Conservation (phyloP, 2,888 invertebrate species). For the Apocheima hispidaria region DNA sequence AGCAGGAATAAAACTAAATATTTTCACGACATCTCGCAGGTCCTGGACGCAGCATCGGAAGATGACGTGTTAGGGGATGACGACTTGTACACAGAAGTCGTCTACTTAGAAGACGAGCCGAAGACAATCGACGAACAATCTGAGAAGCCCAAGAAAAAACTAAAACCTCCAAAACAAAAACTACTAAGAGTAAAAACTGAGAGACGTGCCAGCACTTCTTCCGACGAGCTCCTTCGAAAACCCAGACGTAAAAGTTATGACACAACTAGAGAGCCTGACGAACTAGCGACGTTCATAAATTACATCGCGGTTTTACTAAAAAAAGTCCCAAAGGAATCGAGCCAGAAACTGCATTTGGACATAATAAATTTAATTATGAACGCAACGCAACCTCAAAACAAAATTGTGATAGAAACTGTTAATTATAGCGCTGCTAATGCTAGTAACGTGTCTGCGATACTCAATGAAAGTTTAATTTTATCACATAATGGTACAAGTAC, state of each 20-base stretch:
- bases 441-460: too few species aligned
- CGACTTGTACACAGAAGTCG: slow-evolving; percentile 55
- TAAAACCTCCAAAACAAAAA: too few species aligned
- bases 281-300: slow-evolving; percentile 60
- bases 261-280: slow-evolving; percentile 41
- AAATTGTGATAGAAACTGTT: slow-evolving; percentile 9
- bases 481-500: not conserved
- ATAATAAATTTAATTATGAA: slow-evolving; percentile 66
- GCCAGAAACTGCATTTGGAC: slow-evolving; percentile 64
- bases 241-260: not conserved
- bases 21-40: too few species aligned
- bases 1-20: too few species aligned
- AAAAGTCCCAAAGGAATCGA: slow-evolving; percentile 55
- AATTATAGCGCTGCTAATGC: slow-evolving; percentile 1
- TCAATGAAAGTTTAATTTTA: not conserved
- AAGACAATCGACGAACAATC: slow-evolving; percentile 10
- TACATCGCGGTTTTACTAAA: slow-evolving; percentile 64
- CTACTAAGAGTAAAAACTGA: not conserved
- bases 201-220: not conserved
- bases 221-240: slow-evolving; percentile 25
- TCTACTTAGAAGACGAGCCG: slow-evolving; percentile 60
- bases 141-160: not conserved
- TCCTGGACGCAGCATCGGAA: slow-evolving; percentile 42
- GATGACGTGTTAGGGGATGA: slow-evolving; percentile 34
- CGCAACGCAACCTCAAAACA: slow-evolving; percentile 34